Evolutionary conservation across 2,113 vertebrate genomes (phyloP), one percentile per base, ranked within the genome.

Genomic region (Sus scrofa): DNA sequence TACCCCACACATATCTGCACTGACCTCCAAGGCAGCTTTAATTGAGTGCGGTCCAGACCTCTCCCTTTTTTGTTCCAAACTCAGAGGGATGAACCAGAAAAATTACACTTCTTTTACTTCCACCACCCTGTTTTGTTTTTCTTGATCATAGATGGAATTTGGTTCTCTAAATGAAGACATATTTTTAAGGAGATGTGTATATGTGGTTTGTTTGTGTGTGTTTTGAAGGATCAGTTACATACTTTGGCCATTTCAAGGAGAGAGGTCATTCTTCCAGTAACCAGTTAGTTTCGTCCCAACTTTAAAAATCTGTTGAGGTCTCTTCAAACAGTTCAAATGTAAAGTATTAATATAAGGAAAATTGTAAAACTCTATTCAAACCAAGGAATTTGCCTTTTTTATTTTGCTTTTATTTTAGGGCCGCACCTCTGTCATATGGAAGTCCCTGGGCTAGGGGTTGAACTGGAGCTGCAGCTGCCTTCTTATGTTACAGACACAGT

Each of bases 231-330:
- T 30, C 14, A 74, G 30, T 84, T 37, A 37, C 0, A 67, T 71
- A 79, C 67, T 81, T 77, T 27, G 62, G 30, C 50, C 39, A 62
- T 75, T 95, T 91, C 71, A 91, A 89, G 73, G 70, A 75, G 20
- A 75, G 26, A 39, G 65, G 9, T 24, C 50, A 79, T 65, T 87
- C 86, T 84, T 30, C 27, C 65, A 58, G 13, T 82, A 67, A 79
- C 19, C 8, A 67, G 8, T 56, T 83, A 79, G 50, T 75, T 94
- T 13, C 34, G 88, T 75, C 20, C 2, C 44, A 68, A 78, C 20
- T 86, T 75, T 77, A 56, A 89, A 81, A 77, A 60, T 9, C 6
- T 11, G 52, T 37, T 63, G 79, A 85, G 6, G 15, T 26, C 39
- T 89, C 78, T 86, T 70, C 15, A 85, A 91, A 93, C 19, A 34